Base-by-base conservation (phyloP, 2,797 vertebrate genomes). In the Melanotaenia maccullochi region DNA sequence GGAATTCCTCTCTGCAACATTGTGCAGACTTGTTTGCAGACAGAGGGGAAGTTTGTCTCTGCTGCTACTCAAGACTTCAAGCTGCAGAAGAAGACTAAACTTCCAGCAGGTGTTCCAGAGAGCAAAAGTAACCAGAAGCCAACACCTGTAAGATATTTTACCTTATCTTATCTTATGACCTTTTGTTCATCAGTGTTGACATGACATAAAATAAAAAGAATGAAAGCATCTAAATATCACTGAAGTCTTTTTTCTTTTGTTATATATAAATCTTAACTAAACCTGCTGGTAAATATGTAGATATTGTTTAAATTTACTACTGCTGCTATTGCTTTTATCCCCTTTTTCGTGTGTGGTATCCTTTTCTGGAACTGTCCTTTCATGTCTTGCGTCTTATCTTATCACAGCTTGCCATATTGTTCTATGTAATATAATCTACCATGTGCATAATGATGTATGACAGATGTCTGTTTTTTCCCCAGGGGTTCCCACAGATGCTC, bases 401-500 rank as follows among this genome's bases (percentile, higher is more conserved):
- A 33, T 30, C 5, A 59, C 25, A 64, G 18, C 65, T 65, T 28
- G 68, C 63, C 60, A 73, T 82, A 67, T 64, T 76, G 47, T 32
- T 64, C 5, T 25, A 28, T 71, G 28, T 72, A 51, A 77, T 38
- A 30, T 67, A 32, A 40, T 72, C 76, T 35, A 67, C 49, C 61
- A 32, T 62, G 71, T 22, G 5, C 30, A 30, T 73, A 28, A 78
- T 78, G 67, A 60, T 76, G 62, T 71, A 13, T 70, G 68, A 38
- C 74, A 86, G 81, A 75, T 75, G 69, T 84, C 69, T 44, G 67
- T 55, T 69, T 33, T 44, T 44, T 78, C 30, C 73, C 40, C 24
- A 0, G 73, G 76, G 83, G 58, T 69, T 76, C 57, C 55, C 73
- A 72, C 87, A 93, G 74, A 71, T 87, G 68, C 79, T 58, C 51